These are phyloP conservation scores for Bombus waltoni DNA, from an alignment of 1,140 invertebrate genomes.

Conservation along the genomic window DNA sequence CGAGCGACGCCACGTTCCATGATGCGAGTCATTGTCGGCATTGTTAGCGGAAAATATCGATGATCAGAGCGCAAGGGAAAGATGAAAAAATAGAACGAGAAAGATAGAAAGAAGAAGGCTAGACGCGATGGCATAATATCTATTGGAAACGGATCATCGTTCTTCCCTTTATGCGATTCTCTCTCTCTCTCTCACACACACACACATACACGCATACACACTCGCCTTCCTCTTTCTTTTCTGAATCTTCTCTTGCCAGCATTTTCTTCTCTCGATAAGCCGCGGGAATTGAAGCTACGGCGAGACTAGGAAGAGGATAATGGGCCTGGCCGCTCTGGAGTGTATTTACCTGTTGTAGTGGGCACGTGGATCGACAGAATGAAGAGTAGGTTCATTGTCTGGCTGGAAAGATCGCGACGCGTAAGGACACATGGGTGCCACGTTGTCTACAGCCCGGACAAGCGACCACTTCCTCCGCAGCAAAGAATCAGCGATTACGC, in stretches of 20 bases:
- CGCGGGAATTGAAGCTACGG: slow-evolving; percentile 40
- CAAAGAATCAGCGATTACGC: slow-evolving; percentile 60
- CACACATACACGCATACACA: too few relatives aligned
- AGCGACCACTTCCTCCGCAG: slow-evolving; percentile 43
- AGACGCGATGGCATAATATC: slow-evolving; percentile 40
- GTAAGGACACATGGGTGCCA: slow-evolving; percentile 49
- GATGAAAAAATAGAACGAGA: neutral
- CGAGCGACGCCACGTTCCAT: neutral
- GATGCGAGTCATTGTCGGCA: slow-evolving; percentile 40
- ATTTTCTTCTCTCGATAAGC: slow-evolving; percentile 51
- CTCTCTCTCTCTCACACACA: slow-evolving; percentile 1
- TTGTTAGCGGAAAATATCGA: slow-evolving; percentile 38
- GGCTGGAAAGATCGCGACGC: slow-evolving; percentile 42
- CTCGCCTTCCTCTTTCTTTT: neutral
- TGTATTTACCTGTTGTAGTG: slow-evolving; percentile 60
- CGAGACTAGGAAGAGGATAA: slow-evolving; percentile 61
- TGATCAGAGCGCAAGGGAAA: neutral
- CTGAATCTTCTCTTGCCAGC: neutral
- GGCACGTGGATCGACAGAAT: slow-evolving; percentile 70
- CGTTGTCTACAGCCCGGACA: slow-evolving; percentile 47
- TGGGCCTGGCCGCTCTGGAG: slow-evolving; percentile 45
- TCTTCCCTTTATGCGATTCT: slow-evolving; percentile 37
- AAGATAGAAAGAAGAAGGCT: too few relatives aligned
- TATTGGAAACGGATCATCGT: slow-evolving; percentile 58
- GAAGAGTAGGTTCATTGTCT: slow-evolving; percentile 72